These are phyloP conservation scores for Ctena decussata DNA, from an alignment of 2,888 invertebrate species.

Conservation along the genomic window DNA sequence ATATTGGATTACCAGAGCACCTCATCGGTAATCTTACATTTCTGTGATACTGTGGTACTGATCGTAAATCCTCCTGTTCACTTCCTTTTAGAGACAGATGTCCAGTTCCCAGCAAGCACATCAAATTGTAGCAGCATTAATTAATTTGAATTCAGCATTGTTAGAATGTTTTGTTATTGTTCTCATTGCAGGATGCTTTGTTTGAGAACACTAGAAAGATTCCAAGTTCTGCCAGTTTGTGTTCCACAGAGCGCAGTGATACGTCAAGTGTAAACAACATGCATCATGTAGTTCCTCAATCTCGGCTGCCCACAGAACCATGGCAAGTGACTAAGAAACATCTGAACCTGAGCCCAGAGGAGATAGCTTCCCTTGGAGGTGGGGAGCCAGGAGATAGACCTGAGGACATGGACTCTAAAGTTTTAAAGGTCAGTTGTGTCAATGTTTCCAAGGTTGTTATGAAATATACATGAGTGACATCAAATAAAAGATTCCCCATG, in stretches of 20 bases:
- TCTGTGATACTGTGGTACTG: too few species aligned
- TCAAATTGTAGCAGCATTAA: too few species aligned
- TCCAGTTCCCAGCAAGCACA: too few species aligned
- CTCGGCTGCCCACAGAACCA: conserved; percentile 75
- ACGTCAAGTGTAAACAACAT: background rate
- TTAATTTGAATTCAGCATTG: too few species aligned
- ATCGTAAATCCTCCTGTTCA: too few species aligned
- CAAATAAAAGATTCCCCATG: too few species aligned
- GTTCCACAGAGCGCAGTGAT: conserved; percentile 52
- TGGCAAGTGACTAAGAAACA: conserved; percentile 82
- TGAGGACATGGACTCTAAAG: conserved; percentile 72
- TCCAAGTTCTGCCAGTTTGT: conserved; percentile 50
- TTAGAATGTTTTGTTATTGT: too few species aligned
- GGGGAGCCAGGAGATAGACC: conserved; percentile 57
- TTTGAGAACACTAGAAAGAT: conserved; percentile 68
- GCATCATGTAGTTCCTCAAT: conserved; percentile 28
- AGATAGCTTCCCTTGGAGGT: conserved; percentile 72
- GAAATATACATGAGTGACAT: too few species aligned
- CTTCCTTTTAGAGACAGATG: too few species aligned
- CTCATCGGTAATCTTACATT: too few species aligned
- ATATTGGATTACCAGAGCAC: too few species aligned
- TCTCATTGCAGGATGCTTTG: conserved; percentile 66
- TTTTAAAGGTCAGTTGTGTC: conserved; percentile 65
- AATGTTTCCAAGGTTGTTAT: too few species aligned
- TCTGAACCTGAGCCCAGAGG: conserved; percentile 74